Evolutionary conservation across 2,888 invertebrate genomes (phyloP).

Genomic region (Limnephilus marmoratus): DNA sequence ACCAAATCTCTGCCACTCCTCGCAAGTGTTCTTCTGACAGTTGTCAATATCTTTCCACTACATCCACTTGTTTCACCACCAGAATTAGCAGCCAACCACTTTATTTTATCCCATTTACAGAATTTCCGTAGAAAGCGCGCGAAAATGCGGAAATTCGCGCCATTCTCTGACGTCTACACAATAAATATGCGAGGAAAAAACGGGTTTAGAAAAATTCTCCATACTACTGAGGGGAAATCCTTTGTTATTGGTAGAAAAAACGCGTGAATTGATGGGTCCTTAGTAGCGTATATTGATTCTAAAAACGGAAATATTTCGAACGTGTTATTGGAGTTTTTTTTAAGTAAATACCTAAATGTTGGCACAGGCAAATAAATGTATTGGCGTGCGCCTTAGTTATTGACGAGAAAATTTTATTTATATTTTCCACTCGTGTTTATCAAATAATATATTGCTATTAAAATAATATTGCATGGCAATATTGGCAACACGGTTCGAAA

Average conservation of each 20-base stretch:
- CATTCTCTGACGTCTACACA: background rate
- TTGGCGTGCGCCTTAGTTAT: background rate
- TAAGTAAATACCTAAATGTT: background rate
- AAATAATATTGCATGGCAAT: background rate
- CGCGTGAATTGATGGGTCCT: background rate
- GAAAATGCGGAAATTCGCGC: constrained; percentile 10
- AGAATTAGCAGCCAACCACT: background rate
- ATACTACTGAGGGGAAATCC: background rate
- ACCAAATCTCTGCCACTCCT: background rate
- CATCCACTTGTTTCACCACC: background rate
- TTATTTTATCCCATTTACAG: background rate
- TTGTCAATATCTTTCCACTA: background rate
- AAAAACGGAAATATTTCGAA: background rate
- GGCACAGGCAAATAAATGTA: background rate
- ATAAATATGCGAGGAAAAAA: background rate
- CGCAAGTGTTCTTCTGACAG: background rate
- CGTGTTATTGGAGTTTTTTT: background rate
- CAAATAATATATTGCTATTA: background rate
- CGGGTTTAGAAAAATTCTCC: background rate
- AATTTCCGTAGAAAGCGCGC: background rate
- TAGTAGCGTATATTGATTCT: background rate
- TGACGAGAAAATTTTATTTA: background rate
- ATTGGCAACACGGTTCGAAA: background rate
- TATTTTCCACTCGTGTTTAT: background rate
- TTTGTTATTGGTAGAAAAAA: constrained; percentile 20